Conservation (phyloP, 1,140 invertebrate species). For the Drosophila lowei region DNA sequence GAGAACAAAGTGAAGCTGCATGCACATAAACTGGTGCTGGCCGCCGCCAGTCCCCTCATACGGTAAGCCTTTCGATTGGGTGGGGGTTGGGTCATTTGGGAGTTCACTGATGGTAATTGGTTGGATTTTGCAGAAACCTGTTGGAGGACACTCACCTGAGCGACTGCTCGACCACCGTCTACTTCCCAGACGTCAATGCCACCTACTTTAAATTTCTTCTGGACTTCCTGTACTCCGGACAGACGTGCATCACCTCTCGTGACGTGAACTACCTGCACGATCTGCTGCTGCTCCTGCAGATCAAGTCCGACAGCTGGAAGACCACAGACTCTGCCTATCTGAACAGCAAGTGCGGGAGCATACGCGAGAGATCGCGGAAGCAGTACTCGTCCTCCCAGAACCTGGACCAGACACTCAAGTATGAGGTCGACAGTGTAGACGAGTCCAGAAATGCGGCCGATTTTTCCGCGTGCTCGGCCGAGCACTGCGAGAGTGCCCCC, state of each 20-base stretch:
- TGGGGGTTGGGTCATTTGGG: neutral
- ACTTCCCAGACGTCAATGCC: slow-evolving; percentile 91
- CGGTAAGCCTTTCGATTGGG: slow-evolving; percentile 79
- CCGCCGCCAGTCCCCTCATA: slow-evolving; percentile 92
- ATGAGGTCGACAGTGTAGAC: slow-evolving; percentile 70
- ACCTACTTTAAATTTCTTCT: slow-evolving; percentile 90
- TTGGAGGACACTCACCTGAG: slow-evolving; percentile 89
- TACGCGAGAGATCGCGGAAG: slow-evolving; percentile 82
- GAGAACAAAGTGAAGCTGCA: slow-evolving; percentile 89
- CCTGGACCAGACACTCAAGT: slow-evolving; percentile 65
- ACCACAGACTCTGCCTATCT: slow-evolving; percentile 83
- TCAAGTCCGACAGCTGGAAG: slow-evolving; percentile 89
- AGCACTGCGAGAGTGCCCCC: slow-evolving; percentile 56
- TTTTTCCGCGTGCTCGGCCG: slow-evolving; percentile 56
- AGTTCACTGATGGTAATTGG: neutral
- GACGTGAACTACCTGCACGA: slow-evolving; percentile 92
- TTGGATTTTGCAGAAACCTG: slow-evolving; percentile 84
- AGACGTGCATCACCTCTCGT: slow-evolving; percentile 91
- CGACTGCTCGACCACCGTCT: slow-evolving; percentile 89
- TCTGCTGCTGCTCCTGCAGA: slow-evolving; percentile 91
- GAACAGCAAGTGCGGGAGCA: slow-evolving; percentile 58
- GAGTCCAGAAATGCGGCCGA: slow-evolving; percentile 50
- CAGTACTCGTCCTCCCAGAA: slow-evolving; percentile 60
- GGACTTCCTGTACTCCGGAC: slow-evolving; percentile 92
- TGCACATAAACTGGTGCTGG: slow-evolving; percentile 91